A percentile compares a stretch with the other conserved stretches of the same genome.
Evolutionary conservation across 2,113 vertebrate genomes (phyloP).

Genomic region (Pyrgilauda ruficollis): DNA sequence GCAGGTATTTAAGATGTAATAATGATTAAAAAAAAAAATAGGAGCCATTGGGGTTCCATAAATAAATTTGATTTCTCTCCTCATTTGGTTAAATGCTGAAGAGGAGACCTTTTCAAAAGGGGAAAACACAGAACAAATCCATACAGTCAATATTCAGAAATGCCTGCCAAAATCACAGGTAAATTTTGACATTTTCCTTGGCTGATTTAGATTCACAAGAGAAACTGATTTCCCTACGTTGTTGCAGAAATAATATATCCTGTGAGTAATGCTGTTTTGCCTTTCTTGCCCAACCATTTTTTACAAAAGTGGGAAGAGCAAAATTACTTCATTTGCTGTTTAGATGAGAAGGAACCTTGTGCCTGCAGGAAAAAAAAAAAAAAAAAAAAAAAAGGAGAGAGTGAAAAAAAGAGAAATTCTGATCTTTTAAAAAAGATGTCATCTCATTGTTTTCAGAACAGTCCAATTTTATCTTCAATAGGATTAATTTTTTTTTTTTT

Average conservation of each 20-base stretch:
- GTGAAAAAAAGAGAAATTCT: neutral
- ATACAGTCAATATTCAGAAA: neutral
- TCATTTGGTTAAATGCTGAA: neutral
- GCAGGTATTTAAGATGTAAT: neutral
- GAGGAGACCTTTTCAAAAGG: neutral
- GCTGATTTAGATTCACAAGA: neutral
- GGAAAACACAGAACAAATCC: neutral
- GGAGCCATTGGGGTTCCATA: neutral
- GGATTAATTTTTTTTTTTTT: neutral
- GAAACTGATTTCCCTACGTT: neutral
- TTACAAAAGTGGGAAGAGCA: neutral
- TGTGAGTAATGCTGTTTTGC: neutral
- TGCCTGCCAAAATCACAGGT: neutral
- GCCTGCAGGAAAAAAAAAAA: fast-evolving
- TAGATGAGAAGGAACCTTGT: neutral
- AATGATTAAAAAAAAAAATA: neutral
- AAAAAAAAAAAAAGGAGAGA: no score
- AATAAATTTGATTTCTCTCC: neutral
- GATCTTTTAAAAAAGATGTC: neutral
- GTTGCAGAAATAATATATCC: neutral
- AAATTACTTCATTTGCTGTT: neutral
- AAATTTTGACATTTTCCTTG: neutral
- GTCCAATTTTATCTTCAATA: neutral
- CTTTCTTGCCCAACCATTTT: neutral
- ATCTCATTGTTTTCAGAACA: neutral